Percentiles rank a stretch among this genome's conserved stretches.
phyloP scores from a whole-genome alignment of 2,888 invertebrate genomes.

The Aphidoletes aphidimyza region DNA sequence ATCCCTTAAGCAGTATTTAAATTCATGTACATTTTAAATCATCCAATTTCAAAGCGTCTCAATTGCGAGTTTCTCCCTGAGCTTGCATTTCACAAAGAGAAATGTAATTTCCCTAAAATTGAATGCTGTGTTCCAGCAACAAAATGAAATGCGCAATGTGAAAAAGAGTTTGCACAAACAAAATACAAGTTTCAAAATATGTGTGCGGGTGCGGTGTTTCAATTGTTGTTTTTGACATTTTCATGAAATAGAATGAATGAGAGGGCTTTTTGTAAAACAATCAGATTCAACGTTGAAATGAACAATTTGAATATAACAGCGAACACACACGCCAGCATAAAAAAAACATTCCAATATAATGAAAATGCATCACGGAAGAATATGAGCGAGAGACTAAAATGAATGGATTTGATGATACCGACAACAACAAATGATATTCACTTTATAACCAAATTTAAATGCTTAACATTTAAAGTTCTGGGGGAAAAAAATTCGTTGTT shows the following conservation, averaged over 20 bases:
- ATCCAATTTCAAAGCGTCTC: too few species aligned
- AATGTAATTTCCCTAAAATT: too few species aligned
- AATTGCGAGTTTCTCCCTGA: too few species aligned
- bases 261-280: background rate
- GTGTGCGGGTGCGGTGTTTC: background rate
- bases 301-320: background rate
- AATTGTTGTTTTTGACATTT: background rate
- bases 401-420: background rate
- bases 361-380: background rate
- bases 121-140: too few species aligned
- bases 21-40: too few species aligned
- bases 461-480: background rate
- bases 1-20: too few species aligned
- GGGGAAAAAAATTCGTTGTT: background rate
- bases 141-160: too few species aligned
- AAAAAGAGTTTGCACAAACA: too few species aligned
- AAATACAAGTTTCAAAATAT: too few species aligned
- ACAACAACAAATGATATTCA: constrained; percentile 16
- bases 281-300: background rate
- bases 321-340: too few species aligned
- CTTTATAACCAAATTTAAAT: constrained; percentile 6
- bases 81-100: too few species aligned
- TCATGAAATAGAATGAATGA: background rate
- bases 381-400: background rate
- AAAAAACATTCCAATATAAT: background rate